These are phyloP conservation scores for Macropus fuliginosus DNA, from an alignment of 2,797 vertebrate species.

Conservation along the genomic window DNA sequence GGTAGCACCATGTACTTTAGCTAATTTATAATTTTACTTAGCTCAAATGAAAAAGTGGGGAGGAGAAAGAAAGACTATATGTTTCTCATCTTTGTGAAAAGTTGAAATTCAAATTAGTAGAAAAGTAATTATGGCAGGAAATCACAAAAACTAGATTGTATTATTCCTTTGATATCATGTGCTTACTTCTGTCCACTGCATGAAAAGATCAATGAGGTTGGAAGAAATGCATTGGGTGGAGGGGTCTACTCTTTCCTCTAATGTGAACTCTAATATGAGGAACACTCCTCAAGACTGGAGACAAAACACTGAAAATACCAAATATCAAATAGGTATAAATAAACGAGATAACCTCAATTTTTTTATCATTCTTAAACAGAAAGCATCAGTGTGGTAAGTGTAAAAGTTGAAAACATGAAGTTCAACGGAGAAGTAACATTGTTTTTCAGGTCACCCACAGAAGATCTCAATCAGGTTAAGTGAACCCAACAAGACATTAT, in stretches of 20 bases:
- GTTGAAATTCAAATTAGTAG: background rate
- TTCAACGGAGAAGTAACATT: background rate
- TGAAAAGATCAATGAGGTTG: background rate
- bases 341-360: background rate
- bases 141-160: background rate
- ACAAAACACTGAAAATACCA: background rate
- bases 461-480: background rate
- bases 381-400: background rate
- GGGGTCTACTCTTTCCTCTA: background rate
- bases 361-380: background rate
- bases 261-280: background rate
- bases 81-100: background rate
- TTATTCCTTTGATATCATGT: background rate
- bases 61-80: background rate
- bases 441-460: background rate
- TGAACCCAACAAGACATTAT: background rate
- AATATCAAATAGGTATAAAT: background rate
- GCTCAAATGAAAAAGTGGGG: background rate
- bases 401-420: background rate
- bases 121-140: background rate
- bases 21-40: background rate
- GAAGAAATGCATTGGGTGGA: background rate
- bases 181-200: background rate
- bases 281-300: background rate
- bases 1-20: background rate